Conservation (phyloP, 2,113 vertebrate species). For the Hippocampus abdominalis region DNA sequence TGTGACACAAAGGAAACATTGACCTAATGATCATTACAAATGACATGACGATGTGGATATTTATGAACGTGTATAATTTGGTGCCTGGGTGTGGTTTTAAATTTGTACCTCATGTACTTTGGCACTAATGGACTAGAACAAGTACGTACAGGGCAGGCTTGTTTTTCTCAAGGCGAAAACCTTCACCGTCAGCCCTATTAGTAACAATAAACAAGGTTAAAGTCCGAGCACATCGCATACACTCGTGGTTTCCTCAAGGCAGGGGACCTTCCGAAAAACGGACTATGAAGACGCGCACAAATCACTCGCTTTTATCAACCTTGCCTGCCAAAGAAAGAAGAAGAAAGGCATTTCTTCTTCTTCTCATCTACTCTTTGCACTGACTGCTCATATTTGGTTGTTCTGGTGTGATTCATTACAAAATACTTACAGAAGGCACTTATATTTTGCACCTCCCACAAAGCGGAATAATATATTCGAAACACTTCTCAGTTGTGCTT, state of each 20-base stretch:
- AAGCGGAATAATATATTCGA: too few species aligned
- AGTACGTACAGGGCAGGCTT: slow-evolving; percentile 3
- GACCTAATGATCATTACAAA: background rate
- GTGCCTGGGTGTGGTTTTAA: background rate
- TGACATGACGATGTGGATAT: background rate
- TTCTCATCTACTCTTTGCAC: background rate
- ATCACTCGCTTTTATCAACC: background rate
- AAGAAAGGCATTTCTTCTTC: too few species aligned
- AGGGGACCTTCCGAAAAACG: slow-evolving; percentile 12
- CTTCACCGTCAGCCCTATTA: slow-evolving; percentile 9
- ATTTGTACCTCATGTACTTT: slow-evolving; percentile 41
- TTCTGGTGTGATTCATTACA: background rate
- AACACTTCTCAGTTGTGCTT: too few species aligned
- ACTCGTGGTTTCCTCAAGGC: slow-evolving; percentile 11
- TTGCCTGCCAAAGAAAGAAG: background rate
- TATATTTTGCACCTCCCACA: background rate
- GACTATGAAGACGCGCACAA: background rate
- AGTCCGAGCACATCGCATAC: slow-evolving; percentile 31
- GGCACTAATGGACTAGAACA: slow-evolving; percentile 31
- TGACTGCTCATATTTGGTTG: background rate
- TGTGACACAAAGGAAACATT: too few species aligned
- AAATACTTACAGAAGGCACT: too few species aligned
- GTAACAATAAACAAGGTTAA: slow-evolving; percentile 30
- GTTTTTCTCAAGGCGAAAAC: slow-evolving; percentile 9
- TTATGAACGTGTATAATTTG: too few species aligned